phyloP scores from a whole-genome alignment of 2,888 invertebrate genomes.

The Phortica okadai region DNA sequence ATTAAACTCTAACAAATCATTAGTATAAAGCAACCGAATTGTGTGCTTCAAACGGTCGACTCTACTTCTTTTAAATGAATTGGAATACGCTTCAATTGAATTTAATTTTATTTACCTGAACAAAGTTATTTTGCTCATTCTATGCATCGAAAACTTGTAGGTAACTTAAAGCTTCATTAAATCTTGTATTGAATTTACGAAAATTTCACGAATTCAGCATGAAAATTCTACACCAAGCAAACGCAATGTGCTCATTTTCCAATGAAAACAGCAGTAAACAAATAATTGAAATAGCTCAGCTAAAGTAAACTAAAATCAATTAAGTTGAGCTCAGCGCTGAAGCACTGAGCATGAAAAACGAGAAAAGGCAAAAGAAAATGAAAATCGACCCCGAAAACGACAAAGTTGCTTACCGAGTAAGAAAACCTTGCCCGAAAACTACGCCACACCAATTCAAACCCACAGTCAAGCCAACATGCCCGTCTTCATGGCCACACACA shows the following conservation, averaged over 20 bases:
- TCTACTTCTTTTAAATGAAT: too few relatives aligned
- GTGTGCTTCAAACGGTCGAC: too few relatives aligned
- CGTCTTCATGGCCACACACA: not conserved
- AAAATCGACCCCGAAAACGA: not conserved
- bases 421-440: not conserved
- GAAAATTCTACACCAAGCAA: not conserved
- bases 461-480: conserved; percentile 4
- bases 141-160: not conserved
- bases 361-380: conserved; percentile 13
- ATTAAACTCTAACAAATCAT: too few relatives aligned
- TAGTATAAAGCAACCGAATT: too few relatives aligned
- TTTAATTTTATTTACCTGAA: too few relatives aligned
- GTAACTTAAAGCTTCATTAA: not conserved
- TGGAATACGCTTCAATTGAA: too few relatives aligned
- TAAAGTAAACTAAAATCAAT: conserved; percentile 69
- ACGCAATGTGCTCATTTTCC: not conserved
- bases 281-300: conserved; percentile 45
- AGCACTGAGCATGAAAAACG: conserved; percentile 26
- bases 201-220: conserved; percentile 10
- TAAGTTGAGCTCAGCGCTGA: conserved; percentile 53
- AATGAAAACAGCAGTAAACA: conserved; percentile 16
- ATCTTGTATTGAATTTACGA: not conserved
- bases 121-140: conserved; percentile 25
- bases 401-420: conserved; percentile 1
- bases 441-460: conserved; percentile 21